Evolutionary conservation across 2,113 vertebrate species (phyloP), one percentile per base, ranked within the genome.

Genomic region (Progne subis): DNA sequence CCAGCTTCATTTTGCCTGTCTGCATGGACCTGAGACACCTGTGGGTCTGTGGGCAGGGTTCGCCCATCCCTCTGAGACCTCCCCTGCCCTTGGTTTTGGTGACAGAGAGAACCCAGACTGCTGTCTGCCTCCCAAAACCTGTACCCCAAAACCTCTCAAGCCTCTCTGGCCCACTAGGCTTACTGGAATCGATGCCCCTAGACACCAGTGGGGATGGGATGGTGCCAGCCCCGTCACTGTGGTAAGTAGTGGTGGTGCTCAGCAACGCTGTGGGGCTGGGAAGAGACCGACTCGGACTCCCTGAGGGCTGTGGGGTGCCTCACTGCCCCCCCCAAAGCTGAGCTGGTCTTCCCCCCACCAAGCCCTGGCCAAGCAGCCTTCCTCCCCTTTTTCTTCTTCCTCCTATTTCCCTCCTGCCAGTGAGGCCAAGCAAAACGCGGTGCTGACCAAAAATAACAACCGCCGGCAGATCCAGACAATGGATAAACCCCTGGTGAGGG

Each of bases 381-480:
- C 85, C 79, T 90, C 75, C 43, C 49, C 23, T 88, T 92, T 89
- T 85, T 92, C 81, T 59, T 96, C 93, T 91, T 96, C 86, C 61
- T 96, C 70, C 68, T 15, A 2, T 74, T 92, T 93, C 78, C 79
- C 92, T 86, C 57, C 88, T 68, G 72, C 88, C 46, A 26, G 90
- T 0, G 1, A 70, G 82, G 90, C 93, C 94, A 96, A 96, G 88
- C 61, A 90, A 95, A 96, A 94, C 7, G 52, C 0, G 1, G 49
- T 14, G 72, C 93, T 90, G 90, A 94, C 90, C 94, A 96, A 93
- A 93, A 96, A 95, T 96, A 94, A 95, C 95, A 95, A 88, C 75
- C 1, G 19, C 93, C 19, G 6, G 76, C 88, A 95, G 88, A 93
- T 93, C 84, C 93, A 96, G 94, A 96, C 95, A 96, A 96, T 90